These are phyloP conservation scores for Scyliorhinus canicula DNA, from an alignment of 2,797 vertebrate species.

Conservation along the genomic window DNA sequence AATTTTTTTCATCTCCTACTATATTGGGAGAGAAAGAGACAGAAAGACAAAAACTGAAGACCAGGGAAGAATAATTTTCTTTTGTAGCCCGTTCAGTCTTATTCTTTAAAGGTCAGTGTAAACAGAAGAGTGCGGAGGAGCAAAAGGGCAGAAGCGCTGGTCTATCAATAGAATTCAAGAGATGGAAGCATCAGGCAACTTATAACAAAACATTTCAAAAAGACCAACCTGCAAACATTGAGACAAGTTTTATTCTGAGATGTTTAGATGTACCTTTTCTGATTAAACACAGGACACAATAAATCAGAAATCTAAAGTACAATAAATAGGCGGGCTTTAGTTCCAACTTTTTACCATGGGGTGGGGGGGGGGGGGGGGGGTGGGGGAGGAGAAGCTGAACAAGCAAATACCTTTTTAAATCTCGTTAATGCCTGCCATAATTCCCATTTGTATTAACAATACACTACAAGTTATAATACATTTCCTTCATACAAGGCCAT, in stretches of 20 bases:
- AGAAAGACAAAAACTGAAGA: background rate
- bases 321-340: slow-evolving; percentile 73
- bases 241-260: slow-evolving; percentile 74
- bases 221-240: slow-evolving; percentile 54
- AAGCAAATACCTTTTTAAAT: slow-evolving; percentile 62
- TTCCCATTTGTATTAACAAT: slow-evolving; percentile 60
- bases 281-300: slow-evolving; percentile 72
- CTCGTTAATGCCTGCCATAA: slow-evolving; percentile 57
- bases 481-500: slow-evolving; percentile 64
- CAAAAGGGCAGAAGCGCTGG: background rate
- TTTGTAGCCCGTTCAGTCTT: background rate
- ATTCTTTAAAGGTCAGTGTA: background rate
- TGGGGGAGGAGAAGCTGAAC: slow-evolving; percentile 48
- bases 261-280: slow-evolving; percentile 69
- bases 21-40: background rate
- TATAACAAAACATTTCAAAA: slow-evolving; percentile 57
- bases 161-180: background rate
- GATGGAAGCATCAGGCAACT: background rate
- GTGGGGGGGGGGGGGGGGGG: slow-evolving; percentile 41
- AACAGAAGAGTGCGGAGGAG: background rate
- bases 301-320: slow-evolving; percentile 57
- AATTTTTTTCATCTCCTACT: background rate
- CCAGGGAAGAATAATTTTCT: background rate
- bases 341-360: slow-evolving; percentile 53
- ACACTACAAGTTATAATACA: slow-evolving; percentile 64